Conservation (phyloP, 2,113 vertebrate genomes). For the Eidolon helvum region DNA sequence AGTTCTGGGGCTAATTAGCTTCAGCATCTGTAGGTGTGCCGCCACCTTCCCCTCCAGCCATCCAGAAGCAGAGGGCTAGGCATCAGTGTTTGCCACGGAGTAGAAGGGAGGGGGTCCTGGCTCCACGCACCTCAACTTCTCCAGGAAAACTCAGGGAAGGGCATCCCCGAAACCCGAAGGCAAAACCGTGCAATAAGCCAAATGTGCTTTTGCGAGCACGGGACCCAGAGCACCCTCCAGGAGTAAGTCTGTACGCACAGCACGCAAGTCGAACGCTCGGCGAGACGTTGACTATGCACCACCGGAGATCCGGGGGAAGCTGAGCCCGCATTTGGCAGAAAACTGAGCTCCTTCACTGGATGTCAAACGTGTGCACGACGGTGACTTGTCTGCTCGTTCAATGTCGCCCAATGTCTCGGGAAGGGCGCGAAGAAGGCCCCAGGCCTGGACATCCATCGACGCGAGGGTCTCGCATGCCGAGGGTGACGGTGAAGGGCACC, state of each 20-base stretch:
- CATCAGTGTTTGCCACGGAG: background rate
- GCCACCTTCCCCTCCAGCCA: background rate
- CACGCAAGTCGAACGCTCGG: constrained; percentile 79
- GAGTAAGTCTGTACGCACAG: constrained; percentile 79
- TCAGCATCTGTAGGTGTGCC: rapidly evolving
- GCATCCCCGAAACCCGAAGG: constrained; percentile 69
- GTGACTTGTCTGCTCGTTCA: constrained; percentile 72
- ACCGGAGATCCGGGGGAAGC: constrained; percentile 76
- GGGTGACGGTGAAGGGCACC: constrained; percentile 52
- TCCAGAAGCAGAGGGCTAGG: background rate
- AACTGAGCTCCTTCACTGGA: constrained; percentile 80
- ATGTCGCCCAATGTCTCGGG: constrained; percentile 65
- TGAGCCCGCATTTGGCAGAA: constrained; percentile 80
- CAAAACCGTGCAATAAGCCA: constrained; percentile 65
- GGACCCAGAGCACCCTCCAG: constrained; percentile 76
- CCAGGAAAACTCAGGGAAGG: constrained; percentile 70
- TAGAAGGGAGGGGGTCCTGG: background rate
- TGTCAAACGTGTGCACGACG: constrained; percentile 66
- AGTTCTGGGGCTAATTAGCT: background rate
- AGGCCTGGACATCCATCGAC: background rate
- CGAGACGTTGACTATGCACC: constrained; percentile 80
- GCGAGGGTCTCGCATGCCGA: constrained; percentile 58
- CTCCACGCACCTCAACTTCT: constrained; percentile 67
- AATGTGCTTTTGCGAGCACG: constrained; percentile 72
- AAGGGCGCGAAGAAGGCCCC: constrained; percentile 64